These are phyloP conservation scores for Phainopepla nitens DNA, from an alignment of 2,113 vertebrate genomes.

Conservation along the genomic window DNA sequence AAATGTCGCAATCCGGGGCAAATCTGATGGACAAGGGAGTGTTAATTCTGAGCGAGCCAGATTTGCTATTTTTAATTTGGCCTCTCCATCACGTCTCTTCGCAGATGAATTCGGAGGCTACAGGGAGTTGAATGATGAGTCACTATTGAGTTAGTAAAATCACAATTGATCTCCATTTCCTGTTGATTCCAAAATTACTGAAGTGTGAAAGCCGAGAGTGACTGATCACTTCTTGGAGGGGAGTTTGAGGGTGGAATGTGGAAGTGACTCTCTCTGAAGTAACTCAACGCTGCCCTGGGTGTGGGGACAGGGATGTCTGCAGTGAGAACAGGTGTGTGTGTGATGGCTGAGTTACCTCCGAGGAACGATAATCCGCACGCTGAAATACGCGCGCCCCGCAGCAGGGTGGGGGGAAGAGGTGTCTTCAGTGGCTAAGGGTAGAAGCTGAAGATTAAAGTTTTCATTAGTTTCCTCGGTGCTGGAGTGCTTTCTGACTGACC, in stretches of 20 bases:
- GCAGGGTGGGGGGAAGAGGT: neutral
- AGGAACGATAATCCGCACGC: neutral
- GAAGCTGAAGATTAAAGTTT: neutral
- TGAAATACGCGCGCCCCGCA: neutral
- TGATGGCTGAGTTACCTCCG: neutral
- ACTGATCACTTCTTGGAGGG: conserved; percentile 39
- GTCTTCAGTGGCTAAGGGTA: neutral
- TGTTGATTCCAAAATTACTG: conserved; percentile 64
- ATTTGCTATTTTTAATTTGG: conserved; percentile 50
- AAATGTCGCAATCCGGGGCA: neutral
- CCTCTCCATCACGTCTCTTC: conserved; percentile 50
- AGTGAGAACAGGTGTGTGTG: conserved; percentile 6
- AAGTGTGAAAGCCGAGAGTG: conserved; percentile 47
- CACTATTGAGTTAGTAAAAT: conserved; percentile 58
- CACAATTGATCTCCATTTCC: conserved; percentile 64
- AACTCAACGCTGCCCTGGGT: conserved; percentile 13
- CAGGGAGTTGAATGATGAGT: conserved; percentile 64
- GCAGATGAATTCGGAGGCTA: conserved; percentile 52
- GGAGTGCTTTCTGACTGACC: neutral
- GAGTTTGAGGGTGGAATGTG: neutral
- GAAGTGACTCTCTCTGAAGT: neutral
- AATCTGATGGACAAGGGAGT: neutral
- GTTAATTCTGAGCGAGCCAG: conserved; percentile 45
- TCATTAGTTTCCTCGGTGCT: neutral
- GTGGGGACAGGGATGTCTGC: neutral